Base-by-base conservation (phyloP, 2,888 invertebrate species). In the Cerceris rybyensis region DNA sequence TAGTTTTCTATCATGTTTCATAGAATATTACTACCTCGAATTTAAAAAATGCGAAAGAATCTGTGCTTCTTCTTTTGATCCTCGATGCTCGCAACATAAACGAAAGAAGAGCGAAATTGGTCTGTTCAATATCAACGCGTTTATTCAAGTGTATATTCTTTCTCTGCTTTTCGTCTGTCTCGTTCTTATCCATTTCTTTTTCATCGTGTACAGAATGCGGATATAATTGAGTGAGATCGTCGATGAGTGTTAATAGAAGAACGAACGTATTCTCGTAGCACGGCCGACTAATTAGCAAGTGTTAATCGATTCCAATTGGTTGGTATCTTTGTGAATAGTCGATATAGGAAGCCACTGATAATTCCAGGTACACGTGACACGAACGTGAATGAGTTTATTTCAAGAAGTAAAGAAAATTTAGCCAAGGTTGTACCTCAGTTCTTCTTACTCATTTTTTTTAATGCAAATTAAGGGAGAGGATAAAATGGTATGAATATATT, bases 241-340 rank as follows among this genome's bases (percentile, higher is more conserved):
- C 0, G 7, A 8, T 16, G 78, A 61, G 78, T 81, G 75, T 70
- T 78, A 81, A 81, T 73, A 49, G 17, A 16, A 60, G 13, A 28
- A 50, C 65, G 54, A 55, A 55, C 16, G 46, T 39, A 13, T 28
- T 72, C 58, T 70, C 64, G 57, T 60, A 60, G 60, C 43, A 68
- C 63, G 46, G 74, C 59, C 52, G 75, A 75, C 71, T 79, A 81
- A 78, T 79, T 75, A 68, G 50, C 59, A 68, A 39, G 67, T 58
- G 75, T 76, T 81, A 78, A 78, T 70, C 75, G 61, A 68, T 39
- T 17, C 42, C 52, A 52, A 75, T 72, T 61, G 57, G 16, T 39
- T 60, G 43, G 58, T 60, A 63, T 64, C 49, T 58, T 65, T 28
- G 73, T 46, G 54, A n/a, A 57, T 17, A 41, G n/a, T 43, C 59